Conservation (phyloP, 2,113 vertebrate species). For the Hyaena hyaena region DNA sequence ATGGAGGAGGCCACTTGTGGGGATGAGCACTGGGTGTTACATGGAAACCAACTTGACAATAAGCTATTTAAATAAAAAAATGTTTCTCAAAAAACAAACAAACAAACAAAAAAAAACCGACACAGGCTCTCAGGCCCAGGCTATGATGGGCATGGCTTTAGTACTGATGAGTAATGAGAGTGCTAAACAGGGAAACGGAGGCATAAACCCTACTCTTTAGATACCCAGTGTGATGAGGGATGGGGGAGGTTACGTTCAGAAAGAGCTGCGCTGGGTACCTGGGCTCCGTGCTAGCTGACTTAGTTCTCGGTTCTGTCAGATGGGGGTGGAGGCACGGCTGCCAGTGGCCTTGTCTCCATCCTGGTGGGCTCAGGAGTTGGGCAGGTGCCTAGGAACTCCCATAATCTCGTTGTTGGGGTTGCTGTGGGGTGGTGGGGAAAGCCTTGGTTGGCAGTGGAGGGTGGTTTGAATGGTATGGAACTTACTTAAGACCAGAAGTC, state of each 20-base stretch:
- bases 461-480: not conserved
- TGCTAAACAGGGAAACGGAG: conserved; percentile 8
- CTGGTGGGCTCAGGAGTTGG: not conserved
- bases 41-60: no score
- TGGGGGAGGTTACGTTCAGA: not conserved
- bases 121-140: not conserved
- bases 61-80: no score
- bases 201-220: not conserved
- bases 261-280: not conserved
- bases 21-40: no score
- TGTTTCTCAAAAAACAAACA: no score
- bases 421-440: not conserved
- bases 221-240: not conserved
- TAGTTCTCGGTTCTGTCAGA: not conserved
- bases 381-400: not conserved
- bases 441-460: not conserved
- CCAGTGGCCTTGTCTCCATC: not conserved
- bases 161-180: not conserved
- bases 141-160: not conserved
- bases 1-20: no score
- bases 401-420: not conserved
- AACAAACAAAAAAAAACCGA: no score
- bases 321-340: not conserved
- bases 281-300: not conserved
- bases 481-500: not conserved